Percentiles rank a stretch among this genome's conserved stretches.
Conservation (phyloP, 2,888 invertebrate genomes). For the Dicyrtoma fusca region DNA sequence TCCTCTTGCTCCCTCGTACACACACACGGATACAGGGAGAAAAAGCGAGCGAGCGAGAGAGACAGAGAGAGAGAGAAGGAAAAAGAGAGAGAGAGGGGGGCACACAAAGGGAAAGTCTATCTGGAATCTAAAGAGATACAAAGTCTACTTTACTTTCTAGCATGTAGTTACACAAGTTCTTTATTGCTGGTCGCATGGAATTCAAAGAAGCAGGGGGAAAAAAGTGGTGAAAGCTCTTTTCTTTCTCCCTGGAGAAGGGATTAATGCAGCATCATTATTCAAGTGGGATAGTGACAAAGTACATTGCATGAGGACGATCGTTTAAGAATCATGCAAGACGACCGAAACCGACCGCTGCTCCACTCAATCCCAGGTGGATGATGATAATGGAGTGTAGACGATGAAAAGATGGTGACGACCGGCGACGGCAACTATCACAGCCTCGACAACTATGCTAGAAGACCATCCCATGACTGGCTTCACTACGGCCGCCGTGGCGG, state of each 20-base stretch:
- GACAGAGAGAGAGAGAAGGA: background rate
- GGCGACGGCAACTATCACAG: too few species aligned
- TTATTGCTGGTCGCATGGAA: background rate
- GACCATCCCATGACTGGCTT: too few species aligned
- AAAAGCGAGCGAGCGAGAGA: too few species aligned
- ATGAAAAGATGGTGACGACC: too few species aligned
- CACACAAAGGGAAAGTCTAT: too few species aligned
- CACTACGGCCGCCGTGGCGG: background rate
- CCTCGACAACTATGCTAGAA: too few species aligned
- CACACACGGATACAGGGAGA: background rate
- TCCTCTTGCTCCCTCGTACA: too few species aligned
- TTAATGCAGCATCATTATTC: constrained; percentile 50
- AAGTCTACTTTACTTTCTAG: too few species aligned
- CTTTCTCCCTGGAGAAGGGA: constrained; percentile 36
- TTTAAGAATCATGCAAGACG: constrained; percentile 31
- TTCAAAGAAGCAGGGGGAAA: constrained; percentile 11
- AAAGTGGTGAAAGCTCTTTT: constrained; percentile 22
- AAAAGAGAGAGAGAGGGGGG: background rate
- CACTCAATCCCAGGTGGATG: constrained; percentile 20
- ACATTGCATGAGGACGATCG: constrained; percentile 40
- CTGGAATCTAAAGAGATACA: too few species aligned
- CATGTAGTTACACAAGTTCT: too few species aligned
- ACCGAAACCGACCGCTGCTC: background rate
- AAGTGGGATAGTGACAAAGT: constrained; percentile 55
- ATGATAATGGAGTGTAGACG: background rate